Evolutionary conservation across 2,113 vertebrate genomes (phyloP).

Genomic region (chimpanzee (Pan troglodytes)): NHGRI_mPanTro3-v2.1_pri NC_072416.2:83826501-83827000

Average conservation of each 20-base stretch:
- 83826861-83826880: conserved; percentile 68
- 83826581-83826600: neutral
- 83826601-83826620: neutral
- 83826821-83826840: conserved; percentile 56
- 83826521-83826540: neutral
- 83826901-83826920: conserved; percentile 68
- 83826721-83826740: neutral
- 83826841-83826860: conserved; percentile 65
- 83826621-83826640: neutral
- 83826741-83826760: fast-evolving
- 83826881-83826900: conserved; percentile 72
- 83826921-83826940: neutral
- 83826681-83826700: fast-evolving
- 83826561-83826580: neutral
- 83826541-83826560: neutral
- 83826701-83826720: neutral
- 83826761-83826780: neutral
- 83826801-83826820: conserved; percentile 62
- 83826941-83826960: neutral
- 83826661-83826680: neutral
- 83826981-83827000: neutral
- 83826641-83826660: neutral
- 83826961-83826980: neutral
- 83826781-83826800: neutral
- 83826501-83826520: neutral